phyloP scores from a whole-genome alignment of 2,113 vertebrate genomes.

The Mustela nigripes region DNA sequence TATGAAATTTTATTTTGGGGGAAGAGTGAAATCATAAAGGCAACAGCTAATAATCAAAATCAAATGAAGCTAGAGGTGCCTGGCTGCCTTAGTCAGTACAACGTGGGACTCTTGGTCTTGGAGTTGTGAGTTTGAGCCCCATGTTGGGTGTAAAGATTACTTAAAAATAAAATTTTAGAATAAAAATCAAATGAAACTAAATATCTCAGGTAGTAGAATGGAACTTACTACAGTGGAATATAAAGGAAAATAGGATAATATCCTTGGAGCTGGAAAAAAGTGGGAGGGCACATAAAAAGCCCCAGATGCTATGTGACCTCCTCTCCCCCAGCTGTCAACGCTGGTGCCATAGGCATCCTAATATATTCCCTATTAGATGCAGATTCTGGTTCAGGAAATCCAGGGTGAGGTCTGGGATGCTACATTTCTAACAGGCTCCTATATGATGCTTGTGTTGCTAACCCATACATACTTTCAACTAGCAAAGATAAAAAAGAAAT shows the following conservation, averaged over 20 bases:
- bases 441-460: neutral
- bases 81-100: neutral
- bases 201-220: neutral
- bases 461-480: neutral
- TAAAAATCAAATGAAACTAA: neutral
- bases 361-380: neutral
- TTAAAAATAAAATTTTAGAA: neutral
- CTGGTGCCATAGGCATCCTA: rapidly evolving
- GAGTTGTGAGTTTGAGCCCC: neutral
- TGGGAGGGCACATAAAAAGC: neutral
- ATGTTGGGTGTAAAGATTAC: neutral
- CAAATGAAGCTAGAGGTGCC: neutral
- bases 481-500: neutral
- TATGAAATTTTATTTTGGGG: neutral
- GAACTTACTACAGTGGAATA: neutral
- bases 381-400: neutral
- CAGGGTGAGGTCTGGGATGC: neutral
- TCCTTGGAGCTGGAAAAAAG: neutral
- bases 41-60: neutral
- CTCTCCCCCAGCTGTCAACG: neutral
- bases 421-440: neutral
- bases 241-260: neutral
- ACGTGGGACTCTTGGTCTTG: neutral
- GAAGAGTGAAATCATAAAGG: neutral
- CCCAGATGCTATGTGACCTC: neutral